phyloP scores from a whole-genome alignment of 1,140 invertebrate species.

The Meloidogyne hapla region DNA sequence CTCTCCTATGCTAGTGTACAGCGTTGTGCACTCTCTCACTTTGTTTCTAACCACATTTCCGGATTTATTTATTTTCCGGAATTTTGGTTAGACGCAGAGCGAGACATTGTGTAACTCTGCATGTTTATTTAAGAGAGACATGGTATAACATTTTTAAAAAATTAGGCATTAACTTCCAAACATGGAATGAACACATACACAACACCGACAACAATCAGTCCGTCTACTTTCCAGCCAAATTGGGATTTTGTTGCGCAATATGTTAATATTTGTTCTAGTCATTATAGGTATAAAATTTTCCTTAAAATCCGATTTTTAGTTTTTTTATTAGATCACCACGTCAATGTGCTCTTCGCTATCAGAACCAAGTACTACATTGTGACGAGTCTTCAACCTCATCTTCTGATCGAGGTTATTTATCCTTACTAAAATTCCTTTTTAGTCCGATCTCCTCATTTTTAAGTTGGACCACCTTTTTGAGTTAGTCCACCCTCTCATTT shows the following conservation, averaged over 20 bases:
- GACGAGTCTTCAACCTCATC: slow-evolving; percentile 13
- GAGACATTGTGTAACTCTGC: slow-evolving; percentile 8
- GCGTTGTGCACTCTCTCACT: too few relatives aligned
- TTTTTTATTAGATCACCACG: slow-evolving; percentile 32
- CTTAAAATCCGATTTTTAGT: neutral
- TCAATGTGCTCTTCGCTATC: slow-evolving; percentile 34
- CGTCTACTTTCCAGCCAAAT: slow-evolving; percentile 21
- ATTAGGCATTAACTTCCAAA: neutral
- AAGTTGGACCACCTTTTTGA: too few relatives aligned
- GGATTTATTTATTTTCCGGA: too few relatives aligned
- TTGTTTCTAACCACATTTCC: too few relatives aligned
- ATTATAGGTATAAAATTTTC: slow-evolving; percentile 16
- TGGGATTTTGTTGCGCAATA: slow-evolving; percentile 41
- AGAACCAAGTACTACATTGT: slow-evolving; percentile 21
- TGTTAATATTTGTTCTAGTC: slow-evolving; percentile 25
- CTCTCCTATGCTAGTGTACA: neutral
- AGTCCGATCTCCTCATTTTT: too few relatives aligned
- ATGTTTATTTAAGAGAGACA: neutral
- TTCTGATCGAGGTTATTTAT: neutral
- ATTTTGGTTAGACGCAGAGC: too few relatives aligned
- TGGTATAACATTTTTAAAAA: neutral
- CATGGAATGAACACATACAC: neutral
- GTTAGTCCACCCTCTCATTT: too few relatives aligned
- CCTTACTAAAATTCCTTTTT: too few relatives aligned
- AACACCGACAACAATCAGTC: neutral